These are phyloP conservation scores for Papilio polyxenes DNA, from an alignment of 1,140 invertebrate genomes.

Conservation along the genomic window DNA sequence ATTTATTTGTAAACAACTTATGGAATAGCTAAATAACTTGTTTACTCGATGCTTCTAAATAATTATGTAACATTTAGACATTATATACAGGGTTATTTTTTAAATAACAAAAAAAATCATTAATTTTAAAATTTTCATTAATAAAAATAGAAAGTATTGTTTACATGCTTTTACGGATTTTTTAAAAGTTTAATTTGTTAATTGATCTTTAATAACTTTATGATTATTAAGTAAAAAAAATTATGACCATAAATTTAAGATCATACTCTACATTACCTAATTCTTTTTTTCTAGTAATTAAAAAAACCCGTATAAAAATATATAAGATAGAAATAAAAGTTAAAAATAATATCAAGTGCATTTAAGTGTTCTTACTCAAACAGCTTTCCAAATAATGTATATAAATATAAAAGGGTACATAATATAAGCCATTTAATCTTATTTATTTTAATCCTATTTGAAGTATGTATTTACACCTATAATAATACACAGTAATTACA, in stretches of 20 bases:
- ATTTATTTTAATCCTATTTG: conserved; percentile 19
- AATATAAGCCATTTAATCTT: background rate
- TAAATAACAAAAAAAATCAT: background rate
- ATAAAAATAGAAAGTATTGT: too few relatives aligned
- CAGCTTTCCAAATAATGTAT: background rate
- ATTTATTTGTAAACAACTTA: background rate
- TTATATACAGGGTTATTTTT: background rate
- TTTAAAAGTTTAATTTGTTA: too few relatives aligned
- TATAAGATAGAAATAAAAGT: too few relatives aligned
- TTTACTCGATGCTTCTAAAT: background rate
- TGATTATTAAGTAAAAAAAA: too few relatives aligned
- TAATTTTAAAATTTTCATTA: too few relatives aligned
- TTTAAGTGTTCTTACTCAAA: background rate
- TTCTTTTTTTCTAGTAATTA: too few relatives aligned
- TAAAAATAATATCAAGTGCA: background rate
- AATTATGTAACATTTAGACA: background rate
- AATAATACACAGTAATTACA: background rate
- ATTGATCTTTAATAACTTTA: too few relatives aligned
- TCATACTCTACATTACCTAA: too few relatives aligned
- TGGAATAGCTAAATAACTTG: background rate
- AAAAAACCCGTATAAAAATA: background rate
- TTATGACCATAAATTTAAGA: too few relatives aligned
- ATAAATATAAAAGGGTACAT: background rate
- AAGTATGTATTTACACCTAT: conserved; percentile 7
- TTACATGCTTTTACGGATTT: too few relatives aligned